These are phyloP conservation scores for Parnassius glacialis DNA, from an alignment of 2,888 invertebrate genomes.

Conservation along the genomic window DNA sequence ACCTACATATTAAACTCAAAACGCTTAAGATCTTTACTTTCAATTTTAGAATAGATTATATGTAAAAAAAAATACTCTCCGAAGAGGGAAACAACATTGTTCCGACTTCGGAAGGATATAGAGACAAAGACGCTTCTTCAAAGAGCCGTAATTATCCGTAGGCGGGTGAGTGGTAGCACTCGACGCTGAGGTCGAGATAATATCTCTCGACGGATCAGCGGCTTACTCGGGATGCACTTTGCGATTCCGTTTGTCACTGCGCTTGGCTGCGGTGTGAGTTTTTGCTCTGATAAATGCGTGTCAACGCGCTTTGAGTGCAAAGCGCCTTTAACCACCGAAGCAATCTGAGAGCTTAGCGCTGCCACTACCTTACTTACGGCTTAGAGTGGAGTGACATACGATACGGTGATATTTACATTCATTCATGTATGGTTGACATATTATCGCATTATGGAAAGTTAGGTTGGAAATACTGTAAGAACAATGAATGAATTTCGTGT, in stretches of 20 bases:
- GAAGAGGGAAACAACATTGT: constrained; percentile 48
- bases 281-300: constrained; percentile 75
- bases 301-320: constrained; percentile 71
- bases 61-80: background rate
- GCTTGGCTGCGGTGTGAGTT: constrained; percentile 66
- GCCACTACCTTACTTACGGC: constrained; percentile 30
- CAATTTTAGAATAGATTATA: too few species aligned
- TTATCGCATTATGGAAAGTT: background rate
- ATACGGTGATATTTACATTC: constrained; percentile 5
- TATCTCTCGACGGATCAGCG: constrained; percentile 77
- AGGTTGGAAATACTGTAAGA: too few species aligned
- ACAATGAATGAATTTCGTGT: too few species aligned
- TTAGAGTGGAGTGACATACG: constrained; percentile 16
- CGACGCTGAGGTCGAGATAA: constrained; percentile 73
- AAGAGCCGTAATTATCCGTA: constrained; percentile 74
- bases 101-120: constrained; percentile 54
- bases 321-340: constrained; percentile 58
- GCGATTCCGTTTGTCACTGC: constrained; percentile 78
- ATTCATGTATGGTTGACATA: background rate
- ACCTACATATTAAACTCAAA: too few species aligned
- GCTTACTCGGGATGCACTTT: constrained; percentile 76
- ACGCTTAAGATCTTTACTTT: too few species aligned
- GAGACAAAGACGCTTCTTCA: constrained; percentile 64
- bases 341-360: constrained; percentile 46
- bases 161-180: constrained; percentile 73